Evolutionary conservation across 2,797 vertebrate species (phyloP).

Genomic region (Rhabdomys pumilio): DNA sequence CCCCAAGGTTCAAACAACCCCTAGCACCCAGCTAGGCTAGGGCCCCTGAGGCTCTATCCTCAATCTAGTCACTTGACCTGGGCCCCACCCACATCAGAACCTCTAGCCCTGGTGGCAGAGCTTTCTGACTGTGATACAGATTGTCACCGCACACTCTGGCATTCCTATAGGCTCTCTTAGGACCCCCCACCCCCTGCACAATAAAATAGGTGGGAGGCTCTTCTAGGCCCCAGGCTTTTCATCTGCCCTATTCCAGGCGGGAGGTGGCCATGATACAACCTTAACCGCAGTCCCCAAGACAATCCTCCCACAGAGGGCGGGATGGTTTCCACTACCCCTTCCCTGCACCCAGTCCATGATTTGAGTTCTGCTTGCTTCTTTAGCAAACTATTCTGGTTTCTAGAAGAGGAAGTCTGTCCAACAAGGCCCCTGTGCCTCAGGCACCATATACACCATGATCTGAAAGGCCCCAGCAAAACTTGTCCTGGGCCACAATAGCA

Average conservation of each 20-base stretch:
- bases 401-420: conserved; percentile 50
- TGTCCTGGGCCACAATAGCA: not conserved
- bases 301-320: not conserved
- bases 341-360: not conserved
- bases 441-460: not conserved
- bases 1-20: not conserved
- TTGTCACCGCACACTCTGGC: not conserved
- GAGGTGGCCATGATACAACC: not conserved
- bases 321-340: conserved; percentile 41
- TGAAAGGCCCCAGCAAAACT: not conserved
- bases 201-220: not conserved
- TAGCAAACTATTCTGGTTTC: conserved; percentile 63
- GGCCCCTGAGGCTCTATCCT: not conserved
- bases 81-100: not conserved
- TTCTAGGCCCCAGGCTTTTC: not conserved
- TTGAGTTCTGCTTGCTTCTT: conserved; percentile 74
- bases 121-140: not conserved
- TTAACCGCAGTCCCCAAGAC: not conserved
- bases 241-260: not conserved
- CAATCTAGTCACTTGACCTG: not conserved
- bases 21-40: not conserved
- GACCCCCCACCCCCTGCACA: not conserved
- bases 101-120: conserved; percentile 54
- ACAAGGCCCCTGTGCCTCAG: not conserved
- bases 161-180: not conserved